Evolutionary conservation across 1,140 invertebrate genomes (phyloP).

Genomic region (Atopsyche davidsoni): DNA sequence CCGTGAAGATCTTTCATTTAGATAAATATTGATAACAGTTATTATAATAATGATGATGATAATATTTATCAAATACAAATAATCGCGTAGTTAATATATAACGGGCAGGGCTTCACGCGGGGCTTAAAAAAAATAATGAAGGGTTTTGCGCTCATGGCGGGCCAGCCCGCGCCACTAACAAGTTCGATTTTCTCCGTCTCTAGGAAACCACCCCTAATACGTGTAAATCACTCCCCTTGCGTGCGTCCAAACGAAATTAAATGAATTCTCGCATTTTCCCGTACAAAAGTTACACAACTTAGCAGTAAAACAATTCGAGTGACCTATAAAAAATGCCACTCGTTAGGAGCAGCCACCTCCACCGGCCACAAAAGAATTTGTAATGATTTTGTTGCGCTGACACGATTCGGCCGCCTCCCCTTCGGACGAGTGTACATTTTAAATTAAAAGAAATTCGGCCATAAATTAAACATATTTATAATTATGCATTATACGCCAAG

Average conservation of each 20-base stretch:
- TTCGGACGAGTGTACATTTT: conserved; percentile 7
- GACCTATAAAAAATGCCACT: conserved; percentile 18
- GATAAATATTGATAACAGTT: too few relatives aligned
- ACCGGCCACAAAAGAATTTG: conserved; percentile 7
- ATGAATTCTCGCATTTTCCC: conserved; percentile 20
- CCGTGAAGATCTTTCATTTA: too few relatives aligned
- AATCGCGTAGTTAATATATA: too few relatives aligned
- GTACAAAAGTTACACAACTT: conserved; percentile 15
- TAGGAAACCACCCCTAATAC: conserved; percentile 7
- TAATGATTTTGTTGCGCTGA: conserved; percentile 12
- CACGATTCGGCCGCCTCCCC: conserved; percentile 12
- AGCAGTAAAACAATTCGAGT: conserved; percentile 3
- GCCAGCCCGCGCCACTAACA: too few relatives aligned
- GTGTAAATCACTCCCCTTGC: conserved; percentile 13
- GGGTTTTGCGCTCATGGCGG: too few relatives aligned
- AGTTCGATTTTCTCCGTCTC: conserved; percentile 10
- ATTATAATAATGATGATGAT: too few relatives aligned
- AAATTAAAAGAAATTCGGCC: too few relatives aligned
- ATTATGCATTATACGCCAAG: too few relatives aligned
- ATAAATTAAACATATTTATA: too few relatives aligned
- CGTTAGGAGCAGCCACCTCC: conserved; percentile 10
- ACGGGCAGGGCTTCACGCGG: too few relatives aligned
- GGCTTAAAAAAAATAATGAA: too few relatives aligned
- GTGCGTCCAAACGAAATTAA: conserved; percentile 18
- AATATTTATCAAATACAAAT: too few relatives aligned